phyloP scores from a whole-genome alignment of 2,888 invertebrate genomes.

The Drosophila yooni region DNA sequence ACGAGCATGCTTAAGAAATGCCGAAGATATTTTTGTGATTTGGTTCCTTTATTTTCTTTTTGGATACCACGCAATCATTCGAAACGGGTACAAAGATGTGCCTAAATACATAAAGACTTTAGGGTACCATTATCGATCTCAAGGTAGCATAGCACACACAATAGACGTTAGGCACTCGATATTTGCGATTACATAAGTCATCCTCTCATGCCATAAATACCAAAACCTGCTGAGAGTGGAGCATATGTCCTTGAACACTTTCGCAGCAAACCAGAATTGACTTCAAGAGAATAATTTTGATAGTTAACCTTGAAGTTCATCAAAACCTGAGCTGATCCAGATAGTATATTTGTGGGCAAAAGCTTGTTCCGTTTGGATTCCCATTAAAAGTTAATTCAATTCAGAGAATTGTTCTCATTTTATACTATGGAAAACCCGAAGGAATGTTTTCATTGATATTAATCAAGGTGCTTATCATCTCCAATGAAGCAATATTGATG shows the following conservation, averaged over 20 bases:
- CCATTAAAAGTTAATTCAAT: neutral
- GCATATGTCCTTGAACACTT: neutral
- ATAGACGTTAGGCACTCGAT: neutral
- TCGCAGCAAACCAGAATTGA: neutral
- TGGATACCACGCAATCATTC: neutral
- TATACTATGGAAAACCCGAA: neutral
- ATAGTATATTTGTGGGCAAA: neutral
- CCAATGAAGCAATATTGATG: neutral
- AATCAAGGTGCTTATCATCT: neutral
- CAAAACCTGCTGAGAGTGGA: neutral
- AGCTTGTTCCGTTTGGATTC: neutral
- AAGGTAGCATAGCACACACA: neutral
- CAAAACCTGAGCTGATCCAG: neutral
- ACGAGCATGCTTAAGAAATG: neutral
- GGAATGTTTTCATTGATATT: neutral
- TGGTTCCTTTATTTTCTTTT: neutral
- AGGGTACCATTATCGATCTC: neutral
- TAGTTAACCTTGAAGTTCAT: neutral
- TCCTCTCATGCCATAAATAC: neutral
- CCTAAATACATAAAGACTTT: neutral
- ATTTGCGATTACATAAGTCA: neutral
- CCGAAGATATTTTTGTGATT: slow-evolving; percentile 1
- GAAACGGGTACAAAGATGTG: neutral
- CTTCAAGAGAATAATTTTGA: no score
- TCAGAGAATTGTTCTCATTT: neutral